A percentile compares a stretch with the other conserved stretches of the same genome.
phyloP scores from a whole-genome alignment of 2,888 invertebrate genomes.

The Drosophila quinaria region DNA sequence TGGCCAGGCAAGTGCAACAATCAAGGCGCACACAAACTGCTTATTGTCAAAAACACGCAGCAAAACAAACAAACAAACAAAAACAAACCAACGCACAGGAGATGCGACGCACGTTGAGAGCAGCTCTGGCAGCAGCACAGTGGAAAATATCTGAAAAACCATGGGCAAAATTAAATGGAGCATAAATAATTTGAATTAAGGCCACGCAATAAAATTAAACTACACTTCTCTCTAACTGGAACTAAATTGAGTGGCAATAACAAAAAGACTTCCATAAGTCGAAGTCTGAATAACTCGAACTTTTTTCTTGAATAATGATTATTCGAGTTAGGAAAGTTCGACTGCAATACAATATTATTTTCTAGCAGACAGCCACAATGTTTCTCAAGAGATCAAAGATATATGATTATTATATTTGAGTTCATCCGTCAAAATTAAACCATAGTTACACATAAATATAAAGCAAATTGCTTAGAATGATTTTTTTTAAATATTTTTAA shows the following conservation, averaged over 20 bases:
- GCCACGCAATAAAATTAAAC: neutral
- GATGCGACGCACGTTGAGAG: slow-evolving; percentile 31
- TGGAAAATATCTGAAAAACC: slow-evolving; percentile 11
- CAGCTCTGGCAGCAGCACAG: slow-evolving; percentile 29
- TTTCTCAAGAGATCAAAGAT: neutral
- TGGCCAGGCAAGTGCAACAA: slow-evolving; percentile 76
- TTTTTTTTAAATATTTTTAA: neutral
- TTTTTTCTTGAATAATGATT: too few relatives aligned
- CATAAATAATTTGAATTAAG: too few relatives aligned
- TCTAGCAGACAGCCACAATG: too few relatives aligned
- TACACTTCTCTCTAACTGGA: too few relatives aligned
- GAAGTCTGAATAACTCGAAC: too few relatives aligned
- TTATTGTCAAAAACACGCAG: slow-evolving; percentile 79
- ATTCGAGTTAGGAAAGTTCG: too few relatives aligned
- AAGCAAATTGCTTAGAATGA: neutral
- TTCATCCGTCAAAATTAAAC: neutral
- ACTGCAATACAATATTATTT: too few relatives aligned
- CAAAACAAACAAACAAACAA: slow-evolving; percentile 61
- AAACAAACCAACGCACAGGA: slow-evolving; percentile 44
- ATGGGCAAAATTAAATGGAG: neutral
- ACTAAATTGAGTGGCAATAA: too few relatives aligned
- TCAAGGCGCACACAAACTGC: slow-evolving; percentile 78
- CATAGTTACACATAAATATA: too few relatives aligned
- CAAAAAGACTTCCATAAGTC: too few relatives aligned
- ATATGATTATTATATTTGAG: neutral